Conservation (phyloP, 2,888 invertebrate species). For the Tinea pellionella region DNA sequence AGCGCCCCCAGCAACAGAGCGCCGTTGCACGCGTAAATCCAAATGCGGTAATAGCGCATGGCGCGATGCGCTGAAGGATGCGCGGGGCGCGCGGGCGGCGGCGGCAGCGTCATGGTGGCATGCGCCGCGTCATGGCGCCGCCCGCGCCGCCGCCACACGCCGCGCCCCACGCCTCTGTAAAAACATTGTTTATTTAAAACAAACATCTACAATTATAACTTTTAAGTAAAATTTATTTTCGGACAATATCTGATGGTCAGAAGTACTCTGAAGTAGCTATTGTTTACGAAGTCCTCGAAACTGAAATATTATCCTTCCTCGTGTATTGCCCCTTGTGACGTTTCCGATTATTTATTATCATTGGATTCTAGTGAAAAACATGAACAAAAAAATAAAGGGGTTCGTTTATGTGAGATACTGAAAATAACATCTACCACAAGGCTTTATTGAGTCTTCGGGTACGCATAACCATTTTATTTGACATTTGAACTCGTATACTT, state of each 20-base stretch:
- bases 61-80: constrained; percentile 69
- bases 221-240: too few species aligned
- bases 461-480: neutral
- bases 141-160: constrained; percentile 68
- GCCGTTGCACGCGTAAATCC: constrained; percentile 93
- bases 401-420: neutral
- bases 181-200: neutral
- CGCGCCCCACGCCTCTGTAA: constrained; percentile 67
- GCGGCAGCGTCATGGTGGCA: constrained; percentile 54
- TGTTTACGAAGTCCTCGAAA: constrained; percentile 8
- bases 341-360: constrained; percentile 22
- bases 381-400: constrained; percentile 15
- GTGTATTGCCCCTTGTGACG: constrained; percentile 15
- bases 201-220: neutral
- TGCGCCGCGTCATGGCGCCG: constrained; percentile 69
- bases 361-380: constrained; percentile 22
- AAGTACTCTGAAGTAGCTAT: neutral
- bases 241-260: too few species aligned
- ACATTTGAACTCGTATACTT: too few species aligned
- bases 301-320: constrained; percentile 7
- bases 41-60: constrained; percentile 86
- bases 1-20: constrained; percentile 86
- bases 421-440: neutral
- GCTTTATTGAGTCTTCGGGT: neutral
- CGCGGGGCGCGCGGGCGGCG: constrained; percentile 66